Base-by-base conservation (phyloP, 2,797 vertebrate species). In the Manis crassicaudata region DNA sequence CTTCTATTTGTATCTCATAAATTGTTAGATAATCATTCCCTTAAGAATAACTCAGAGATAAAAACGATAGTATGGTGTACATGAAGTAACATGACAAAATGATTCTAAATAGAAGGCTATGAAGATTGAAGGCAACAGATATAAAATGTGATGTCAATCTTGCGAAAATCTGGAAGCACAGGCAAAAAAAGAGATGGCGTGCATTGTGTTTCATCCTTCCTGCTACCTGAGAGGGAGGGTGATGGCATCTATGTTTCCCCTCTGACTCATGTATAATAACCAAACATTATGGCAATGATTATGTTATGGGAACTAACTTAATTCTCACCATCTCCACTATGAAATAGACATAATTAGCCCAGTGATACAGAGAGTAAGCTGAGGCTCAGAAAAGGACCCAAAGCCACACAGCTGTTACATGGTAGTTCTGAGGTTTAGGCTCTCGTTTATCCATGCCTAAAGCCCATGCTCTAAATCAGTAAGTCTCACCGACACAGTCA, bases 1-100 rank as follows among this genome's bases (percentile, higher is more conserved):
- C 40, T 94, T 96, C 82, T 65, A 52, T 92, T 81, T 86, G 54
- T 62, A 88, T 60, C 72, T 83, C 86, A 90, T 56, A 90, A 96
- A 96, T 52, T 85, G 67, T 70, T 63, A 84, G 65, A 96, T 79
- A 94, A 96, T 95, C 96, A 88, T 82, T 77, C 75, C 65, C 92
- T 97, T 96, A 92, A 95, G 82, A 87, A 43, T 83, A 58, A 86
- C 50, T 79, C 88, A 83, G 58, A 95, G 60, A 87, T 87, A 77
- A 65, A 73, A 81, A 95, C 46, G 46, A 80, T 18, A 88, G 46
- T 6, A 43, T 23, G 14, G 35, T 52, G n/a, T 54, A 72, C n/a
- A 52, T 37, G 70, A 95, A 95, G 50, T 29, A 81, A 91, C 67
- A 68, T 16, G 50, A 58, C 70, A 95, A 70, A 95, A 94, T 40